A percentile compares a stretch with the other conserved stretches of the same genome.
Conservation (phyloP, 2,113 vertebrate genomes). For the Ranitomeya variabilis region DNA sequence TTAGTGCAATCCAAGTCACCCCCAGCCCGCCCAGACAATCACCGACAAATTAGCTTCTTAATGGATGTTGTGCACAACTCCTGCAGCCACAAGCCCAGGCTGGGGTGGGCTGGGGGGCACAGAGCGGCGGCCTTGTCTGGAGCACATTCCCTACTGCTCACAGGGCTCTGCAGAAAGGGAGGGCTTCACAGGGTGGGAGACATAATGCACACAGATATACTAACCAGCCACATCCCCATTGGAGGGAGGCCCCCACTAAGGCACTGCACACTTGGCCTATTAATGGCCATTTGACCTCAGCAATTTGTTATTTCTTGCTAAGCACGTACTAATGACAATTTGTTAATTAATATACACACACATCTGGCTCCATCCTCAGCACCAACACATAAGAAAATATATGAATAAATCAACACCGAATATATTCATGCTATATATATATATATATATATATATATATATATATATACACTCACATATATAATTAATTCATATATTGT, state of each 20-base stretch:
- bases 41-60: constrained; percentile 84
- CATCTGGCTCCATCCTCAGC: neutral
- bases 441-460: too few relatives aligned
- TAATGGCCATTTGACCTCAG: neutral
- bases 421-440: too few relatives aligned
- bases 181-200: neutral
- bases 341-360: neutral
- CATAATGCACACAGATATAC: neutral
- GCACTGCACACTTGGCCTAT: neutral
- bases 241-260: neutral
- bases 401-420: too few relatives aligned
- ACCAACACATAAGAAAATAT: neutral
- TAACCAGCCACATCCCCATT: neutral
- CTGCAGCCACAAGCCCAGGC: constrained; percentile 75
- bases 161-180: constrained; percentile 61
- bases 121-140: constrained; percentile 69
- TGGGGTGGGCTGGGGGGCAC: constrained; percentile 67
- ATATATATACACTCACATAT: too few relatives aligned
- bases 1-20: constrained; percentile 82
- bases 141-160: constrained; percentile 69
- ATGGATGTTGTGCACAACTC: constrained; percentile 81
- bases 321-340: neutral
- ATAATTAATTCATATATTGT: too few relatives aligned
- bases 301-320: neutral
- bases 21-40: constrained; percentile 85